Evolutionary conservation across 2,113 vertebrate species (phyloP).

Genomic region (Chaenocephalus aceratus): DNA sequence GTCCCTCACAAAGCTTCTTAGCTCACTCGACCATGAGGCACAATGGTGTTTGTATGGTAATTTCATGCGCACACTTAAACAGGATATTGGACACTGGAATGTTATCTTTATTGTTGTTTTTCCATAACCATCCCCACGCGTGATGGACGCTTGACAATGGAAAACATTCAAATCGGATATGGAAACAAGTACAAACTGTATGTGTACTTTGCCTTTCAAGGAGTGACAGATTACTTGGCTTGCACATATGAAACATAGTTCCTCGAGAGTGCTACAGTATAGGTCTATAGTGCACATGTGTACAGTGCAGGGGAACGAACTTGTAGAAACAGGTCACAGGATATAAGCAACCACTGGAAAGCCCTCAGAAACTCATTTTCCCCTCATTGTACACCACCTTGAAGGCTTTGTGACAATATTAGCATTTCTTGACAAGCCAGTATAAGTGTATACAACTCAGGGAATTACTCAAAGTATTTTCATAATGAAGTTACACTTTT

Average conservation of each 20-base stretch:
- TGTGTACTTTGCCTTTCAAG: slow-evolving; percentile 44
- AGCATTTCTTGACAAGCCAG: background rate
- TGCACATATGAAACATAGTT: slow-evolving; percentile 18
- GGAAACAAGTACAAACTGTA: slow-evolving; percentile 62
- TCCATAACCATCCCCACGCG: slow-evolving; percentile 50
- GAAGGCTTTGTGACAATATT: background rate
- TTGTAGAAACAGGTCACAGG: slow-evolving; percentile 51
- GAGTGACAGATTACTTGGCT: slow-evolving; percentile 54
- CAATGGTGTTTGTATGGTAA: slow-evolving; percentile 76
- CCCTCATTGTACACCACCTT: background rate
- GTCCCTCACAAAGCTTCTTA: slow-evolving; percentile 70
- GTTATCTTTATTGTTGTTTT: slow-evolving; percentile 71
- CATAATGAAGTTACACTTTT: slow-evolving; percentile 9
- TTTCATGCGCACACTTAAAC: slow-evolving; percentile 77
- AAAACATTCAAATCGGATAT: slow-evolving; percentile 63
- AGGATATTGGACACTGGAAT: slow-evolving; percentile 78
- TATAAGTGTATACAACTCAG: background rate
- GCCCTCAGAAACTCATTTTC: background rate
- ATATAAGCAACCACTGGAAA: slow-evolving; percentile 3
- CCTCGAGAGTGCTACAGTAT: slow-evolving; percentile 41
- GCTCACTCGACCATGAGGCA: slow-evolving; percentile 68
- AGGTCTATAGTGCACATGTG: slow-evolving; percentile 23
- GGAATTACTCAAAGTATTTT: background rate
- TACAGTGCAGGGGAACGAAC: slow-evolving; percentile 36
- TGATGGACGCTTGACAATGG: slow-evolving; percentile 69